Evolutionary conservation across 1,140 invertebrate genomes (phyloP), one percentile per base, ranked within the genome.

Genomic region (Conopomorpha cramerella): DNA sequence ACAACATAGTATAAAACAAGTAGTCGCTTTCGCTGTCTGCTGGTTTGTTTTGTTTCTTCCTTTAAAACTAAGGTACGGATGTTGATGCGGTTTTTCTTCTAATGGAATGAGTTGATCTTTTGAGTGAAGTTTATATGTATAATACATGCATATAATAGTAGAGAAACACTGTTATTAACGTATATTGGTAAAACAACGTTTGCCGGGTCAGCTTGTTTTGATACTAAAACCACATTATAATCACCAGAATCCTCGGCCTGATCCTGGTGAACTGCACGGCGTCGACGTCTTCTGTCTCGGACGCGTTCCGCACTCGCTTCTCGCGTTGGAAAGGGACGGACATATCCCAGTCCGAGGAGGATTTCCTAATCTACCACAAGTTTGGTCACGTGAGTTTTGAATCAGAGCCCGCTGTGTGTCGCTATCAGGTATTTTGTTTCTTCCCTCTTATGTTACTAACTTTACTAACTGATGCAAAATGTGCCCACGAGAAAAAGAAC

Each of bases 231-330:
- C n/a, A n/a, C n/a, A n/a, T n/a, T n/a, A n/a, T n/a, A n/a, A n/a
- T n/a, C n/a, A n/a, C n/a, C n/a, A 78, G 91, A 17, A 84, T 86
- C 11, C 71, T 93, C 14, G 93, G 72, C 16, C 80, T 93, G 2
- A 84, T 91, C 47, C 80, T 95, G 33, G 90, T 96, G 49, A 93
- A 96, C 77, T 92, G 91, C 56, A 95, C 92, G 0, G 88, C 86
- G 14, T 92, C 91, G 30, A 89, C 91, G 13, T 90, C 91, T 8
- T 90, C 90, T 8, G 88, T 95, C 18, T 84, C 92, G 62, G 92
- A 95, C 56, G 90, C 90, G 45, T 88, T 95, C 62, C 90, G 90
- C 54, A 89, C 89, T 50, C 87, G 92, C 81, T 85, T 91, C 57
- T 87, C 90, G 31, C 86, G 86, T 49, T 89, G 90, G 87, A 86